Percentiles rank a stretch among this genome's conserved stretches.
Evolutionary conservation across 2,113 vertebrate species (phyloP).

Genomic region (Gavialis gangeticus): DNA sequence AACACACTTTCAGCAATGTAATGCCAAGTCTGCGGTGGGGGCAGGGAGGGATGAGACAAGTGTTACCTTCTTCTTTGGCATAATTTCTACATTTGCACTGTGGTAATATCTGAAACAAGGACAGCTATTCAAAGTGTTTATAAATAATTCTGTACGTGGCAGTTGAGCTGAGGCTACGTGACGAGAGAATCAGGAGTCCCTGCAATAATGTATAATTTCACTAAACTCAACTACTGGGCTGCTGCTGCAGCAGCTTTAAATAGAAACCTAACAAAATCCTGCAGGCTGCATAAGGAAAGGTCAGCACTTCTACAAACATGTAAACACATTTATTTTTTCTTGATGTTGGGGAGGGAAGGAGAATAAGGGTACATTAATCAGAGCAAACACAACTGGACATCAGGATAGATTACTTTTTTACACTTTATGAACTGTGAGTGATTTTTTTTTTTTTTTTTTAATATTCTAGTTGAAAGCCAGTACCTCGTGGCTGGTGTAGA

Average conservation of each 20-base stretch:
- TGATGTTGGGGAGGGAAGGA: not conserved
- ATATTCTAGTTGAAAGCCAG: not conserved
- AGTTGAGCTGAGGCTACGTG: conserved; percentile 17
- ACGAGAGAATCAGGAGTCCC: conserved; percentile 14
- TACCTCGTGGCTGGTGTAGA: not conserved
- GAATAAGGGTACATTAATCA: not conserved
- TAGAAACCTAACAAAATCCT: conserved; percentile 10
- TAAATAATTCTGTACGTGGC: not conserved
- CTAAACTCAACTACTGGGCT: not conserved
- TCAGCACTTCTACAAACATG: not conserved
- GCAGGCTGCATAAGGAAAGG: not conserved
- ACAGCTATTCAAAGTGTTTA: not conserved
- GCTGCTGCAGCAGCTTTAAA: conserved; percentile 39
- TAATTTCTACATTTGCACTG: not conserved
- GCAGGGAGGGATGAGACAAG: not conserved
- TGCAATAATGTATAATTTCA: conserved; percentile 7
- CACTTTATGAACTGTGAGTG: not conserved
- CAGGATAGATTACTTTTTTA: too few relatives aligned
- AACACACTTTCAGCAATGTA: not conserved
- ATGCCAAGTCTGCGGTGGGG: not conserved
- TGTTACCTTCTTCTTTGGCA: not conserved
- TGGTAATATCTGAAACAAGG: not conserved
- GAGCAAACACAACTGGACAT: too few relatives aligned
- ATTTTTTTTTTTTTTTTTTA: not conserved
- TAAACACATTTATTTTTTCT: not conserved